Evolutionary conservation across 1,140 invertebrate species (phyloP), one percentile per base, ranked within the genome.

Genomic region (Rhynchophorus ferrugineus): DNA sequence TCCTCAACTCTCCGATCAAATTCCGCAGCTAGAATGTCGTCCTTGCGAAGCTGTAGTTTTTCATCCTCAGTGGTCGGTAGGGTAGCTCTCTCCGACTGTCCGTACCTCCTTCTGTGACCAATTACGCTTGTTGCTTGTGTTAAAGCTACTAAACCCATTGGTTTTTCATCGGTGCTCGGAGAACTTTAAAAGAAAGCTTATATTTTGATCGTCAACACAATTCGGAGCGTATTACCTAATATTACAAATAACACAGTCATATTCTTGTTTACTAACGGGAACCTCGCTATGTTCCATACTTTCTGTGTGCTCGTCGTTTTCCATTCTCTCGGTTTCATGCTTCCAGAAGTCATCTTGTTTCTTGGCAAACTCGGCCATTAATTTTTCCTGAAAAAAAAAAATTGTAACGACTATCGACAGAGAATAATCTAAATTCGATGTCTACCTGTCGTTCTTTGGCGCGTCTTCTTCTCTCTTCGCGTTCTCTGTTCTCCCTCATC

Each of bases 191-290:
- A n/a, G n/a, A n/a, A n/a, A n/a, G n/a, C n/a, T n/a, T n/a, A n/a
- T n/a, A n/a, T n/a, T n/a, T n/a, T n/a, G n/a, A n/a, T n/a, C n/a
- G n/a, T n/a, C n/a, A n/a, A n/a, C n/a, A n/a, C n/a, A n/a, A n/a
- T n/a, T n/a, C n/a, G n/a, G n/a, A n/a, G n/a, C n/a, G n/a, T n/a
- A 18, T 37, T 42, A 56, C 54, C 48, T 56, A 22, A 50, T 50
- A 73, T 87, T 91, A 71, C 94, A 98, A 62, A 97, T 97, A 41
- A 94, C 91, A 75, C 95, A 98, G 69, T 95, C 89, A 69, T 94
- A 96, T 69, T 91, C 87, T 65, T 81, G 81, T 69, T 80, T 81
- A 66, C 75, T 83, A 61, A 71, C 60, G 21, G 76, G 73, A 34
- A 82, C 81, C 34, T 80, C 77, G 22, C 80, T 39, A 38, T 59